Conservation (phyloP, 2,888 invertebrate genomes). For the Andrena hattorfiana region DNA sequence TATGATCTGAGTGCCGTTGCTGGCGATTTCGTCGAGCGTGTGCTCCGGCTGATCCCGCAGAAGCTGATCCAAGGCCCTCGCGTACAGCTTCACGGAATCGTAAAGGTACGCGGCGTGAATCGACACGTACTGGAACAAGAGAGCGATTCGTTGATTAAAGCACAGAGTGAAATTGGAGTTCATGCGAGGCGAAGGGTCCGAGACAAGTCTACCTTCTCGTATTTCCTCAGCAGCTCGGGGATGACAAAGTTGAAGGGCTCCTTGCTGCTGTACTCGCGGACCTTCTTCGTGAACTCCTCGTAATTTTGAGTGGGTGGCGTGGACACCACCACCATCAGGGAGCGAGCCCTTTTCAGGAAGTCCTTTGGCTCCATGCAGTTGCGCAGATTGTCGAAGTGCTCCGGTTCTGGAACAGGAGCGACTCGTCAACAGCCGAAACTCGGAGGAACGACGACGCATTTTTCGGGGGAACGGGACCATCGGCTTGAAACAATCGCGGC, state of each 20-base stretch:
- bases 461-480: not conserved
- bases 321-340: constrained; percentile 94
- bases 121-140: constrained; percentile 90
- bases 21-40: constrained; percentile 89
- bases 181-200: no score
- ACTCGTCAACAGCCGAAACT: constrained; percentile 7
- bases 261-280: constrained; percentile 91
- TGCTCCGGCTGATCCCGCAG: constrained; percentile 88
- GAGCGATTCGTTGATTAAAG: constrained; percentile 14
- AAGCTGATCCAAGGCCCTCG: constrained; percentile 92
- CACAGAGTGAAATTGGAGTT: not conserved
- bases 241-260: constrained; percentile 93
- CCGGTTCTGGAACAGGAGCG: constrained; percentile 85
- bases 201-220: constrained; percentile 79
- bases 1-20: constrained; percentile 95
- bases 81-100: constrained; percentile 97
- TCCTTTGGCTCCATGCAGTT: constrained; percentile 88
- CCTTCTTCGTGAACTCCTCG: constrained; percentile 92
- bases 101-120: constrained; percentile 97
- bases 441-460: not conserved
- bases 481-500: not conserved
- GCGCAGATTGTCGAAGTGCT: constrained; percentile 86
- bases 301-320: constrained; percentile 92
- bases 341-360: constrained; percentile 91
- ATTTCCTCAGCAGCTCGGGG: constrained; percentile 87